Evolutionary conservation across 2,113 vertebrate species (phyloP).

Genomic region (Sander lucioperca): DNA sequence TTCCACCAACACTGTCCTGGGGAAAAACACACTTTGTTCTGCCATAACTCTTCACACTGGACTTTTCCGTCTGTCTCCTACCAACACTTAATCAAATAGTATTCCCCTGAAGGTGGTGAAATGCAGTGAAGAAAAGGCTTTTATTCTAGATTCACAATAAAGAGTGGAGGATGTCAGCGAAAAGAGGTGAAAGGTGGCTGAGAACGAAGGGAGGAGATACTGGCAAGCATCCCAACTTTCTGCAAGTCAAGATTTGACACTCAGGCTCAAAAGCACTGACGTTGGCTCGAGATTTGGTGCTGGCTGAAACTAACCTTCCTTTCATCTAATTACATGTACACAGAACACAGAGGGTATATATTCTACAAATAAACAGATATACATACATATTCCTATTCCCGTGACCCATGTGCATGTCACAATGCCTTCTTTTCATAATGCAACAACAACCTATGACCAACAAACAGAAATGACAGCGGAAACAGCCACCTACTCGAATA

Average conservation of each 20-base stretch:
- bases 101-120: not conserved
- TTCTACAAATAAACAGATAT: not conserved
- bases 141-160: conserved; percentile 6
- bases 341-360: not conserved
- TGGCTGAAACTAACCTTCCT: conserved; percentile 22
- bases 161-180: conserved; percentile 32
- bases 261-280: conserved; percentile 22
- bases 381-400: not conserved
- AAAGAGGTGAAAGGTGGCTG: conserved; percentile 63
- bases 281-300: conserved; percentile 1
- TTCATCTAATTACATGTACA: conserved; percentile 17
- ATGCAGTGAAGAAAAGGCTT: not conserved
- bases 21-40: conserved; percentile 38
- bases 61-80: conserved; percentile 27
- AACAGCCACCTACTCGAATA: conserved; percentile 42
- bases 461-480: conserved; percentile 22
- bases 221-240: conserved; percentile 56
- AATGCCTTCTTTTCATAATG: conserved; percentile 10
- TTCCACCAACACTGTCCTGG: conserved; percentile 4
- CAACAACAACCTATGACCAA: conserved; percentile 20
- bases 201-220: conserved; percentile 55
- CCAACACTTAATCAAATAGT: conserved; percentile 23
- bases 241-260: conserved; percentile 66
- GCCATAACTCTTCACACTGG: conserved; percentile 13
- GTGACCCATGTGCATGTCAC: not conserved